Conservation (phyloP, 2,888 invertebrate species). For the Fragum sueziense region DNA sequence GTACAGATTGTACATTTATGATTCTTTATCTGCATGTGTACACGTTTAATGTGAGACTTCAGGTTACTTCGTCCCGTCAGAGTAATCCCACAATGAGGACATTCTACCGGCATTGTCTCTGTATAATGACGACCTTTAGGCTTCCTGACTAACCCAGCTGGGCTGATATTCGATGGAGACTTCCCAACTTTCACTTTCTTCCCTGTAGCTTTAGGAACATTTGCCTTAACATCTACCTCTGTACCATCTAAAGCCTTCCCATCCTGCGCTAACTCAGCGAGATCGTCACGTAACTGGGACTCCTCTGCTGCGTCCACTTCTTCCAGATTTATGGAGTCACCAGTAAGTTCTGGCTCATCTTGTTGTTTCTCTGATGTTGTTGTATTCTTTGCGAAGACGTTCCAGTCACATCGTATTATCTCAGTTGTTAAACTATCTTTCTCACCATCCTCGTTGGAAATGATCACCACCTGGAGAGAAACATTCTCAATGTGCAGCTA, state of each 20-base stretch:
- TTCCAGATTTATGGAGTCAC: conserved; percentile 1
- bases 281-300: conserved; percentile 10
- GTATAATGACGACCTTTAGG: conserved; percentile 36
- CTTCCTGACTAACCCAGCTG: conserved; percentile 11
- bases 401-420: conserved; percentile 1
- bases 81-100: conserved; percentile 52
- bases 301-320: conserved; percentile 1
- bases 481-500: not conserved
- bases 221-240: not conserved
- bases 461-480: conserved; percentile 7
- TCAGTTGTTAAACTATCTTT: not conserved
- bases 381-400: not conserved
- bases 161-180: not conserved
- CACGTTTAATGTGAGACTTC: conserved; percentile 48
- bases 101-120: conserved; percentile 50
- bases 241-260: not conserved
- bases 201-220: not conserved
- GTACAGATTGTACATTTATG: conserved; percentile 50
- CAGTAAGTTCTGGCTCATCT: not conserved
- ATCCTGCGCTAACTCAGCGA: conserved; percentile 5
- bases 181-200: not conserved
- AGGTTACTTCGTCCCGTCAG: conserved; percentile 54
- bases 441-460: not conserved
- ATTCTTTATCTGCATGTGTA: conserved; percentile 48
- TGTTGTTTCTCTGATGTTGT: not conserved